These are phyloP conservation scores for Pseudomyrmex dendroicus DNA, from an alignment of 1,140 invertebrate species.

Conservation along the genomic window DNA sequence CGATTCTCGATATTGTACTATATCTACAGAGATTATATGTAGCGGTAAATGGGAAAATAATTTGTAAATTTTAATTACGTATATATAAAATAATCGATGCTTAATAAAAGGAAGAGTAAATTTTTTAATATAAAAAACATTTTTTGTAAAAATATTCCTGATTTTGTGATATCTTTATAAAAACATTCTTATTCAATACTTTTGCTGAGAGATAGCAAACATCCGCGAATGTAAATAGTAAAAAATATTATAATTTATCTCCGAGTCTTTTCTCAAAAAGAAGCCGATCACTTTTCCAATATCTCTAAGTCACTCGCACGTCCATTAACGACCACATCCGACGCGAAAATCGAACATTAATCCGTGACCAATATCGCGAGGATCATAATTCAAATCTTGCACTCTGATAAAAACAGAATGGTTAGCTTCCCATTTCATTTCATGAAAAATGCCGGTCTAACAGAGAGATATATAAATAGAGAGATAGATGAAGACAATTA, in stretches of 20 bases:
- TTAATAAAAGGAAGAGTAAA: neutral
- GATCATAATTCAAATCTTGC: slow-evolving; percentile 71
- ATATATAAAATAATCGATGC: slow-evolving; percentile 7
- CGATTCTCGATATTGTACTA: slow-evolving; percentile 47
- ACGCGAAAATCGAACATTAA: slow-evolving; percentile 70
- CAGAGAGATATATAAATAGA: neutral
- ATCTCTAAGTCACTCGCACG: slow-evolving; percentile 44
- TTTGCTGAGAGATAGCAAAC: no score
- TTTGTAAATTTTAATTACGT: slow-evolving; percentile 1
- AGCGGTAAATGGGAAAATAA: neutral
- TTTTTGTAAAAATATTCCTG: no score
- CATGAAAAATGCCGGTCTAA: neutral
- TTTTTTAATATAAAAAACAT: no score
- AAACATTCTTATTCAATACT: no score
- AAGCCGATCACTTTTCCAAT: slow-evolving; percentile 54
- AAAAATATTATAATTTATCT: slow-evolving; percentile 13
- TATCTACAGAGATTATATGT: neutral
- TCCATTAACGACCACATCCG: slow-evolving; percentile 62
- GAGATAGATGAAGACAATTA: slow-evolving; percentile 38
- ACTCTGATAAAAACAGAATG: slow-evolving; percentile 59
- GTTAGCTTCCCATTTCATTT: slow-evolving; percentile 52
- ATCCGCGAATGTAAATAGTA: neutral
- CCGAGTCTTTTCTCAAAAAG: neutral
- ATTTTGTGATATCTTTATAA: no score
- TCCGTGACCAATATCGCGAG: slow-evolving; percentile 58